Conservation (phyloP, 2,888 invertebrate genomes). For the Brenthis ino region DNA sequence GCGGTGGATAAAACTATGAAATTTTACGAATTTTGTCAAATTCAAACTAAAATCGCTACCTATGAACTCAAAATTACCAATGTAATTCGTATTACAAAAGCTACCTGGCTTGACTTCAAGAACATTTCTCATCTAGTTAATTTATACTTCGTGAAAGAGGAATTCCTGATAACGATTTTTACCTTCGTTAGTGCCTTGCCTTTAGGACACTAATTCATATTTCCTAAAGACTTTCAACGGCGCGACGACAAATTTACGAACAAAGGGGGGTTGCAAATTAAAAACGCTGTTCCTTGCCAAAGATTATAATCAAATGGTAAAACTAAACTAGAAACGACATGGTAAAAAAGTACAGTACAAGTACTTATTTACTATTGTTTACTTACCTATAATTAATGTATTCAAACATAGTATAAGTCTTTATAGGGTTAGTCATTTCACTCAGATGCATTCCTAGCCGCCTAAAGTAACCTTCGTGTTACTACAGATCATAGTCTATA, state of each 20-base stretch:
- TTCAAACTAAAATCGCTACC: no score
- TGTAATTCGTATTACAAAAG: no score
- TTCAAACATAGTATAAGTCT: no score
- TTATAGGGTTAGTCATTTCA: no score
- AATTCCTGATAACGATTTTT: conserved; percentile 27
- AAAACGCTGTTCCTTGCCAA: conserved; percentile 66
- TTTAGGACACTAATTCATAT: conserved; percentile 69
- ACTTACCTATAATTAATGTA: no score
- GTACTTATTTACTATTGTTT: background rate
- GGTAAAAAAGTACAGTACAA: no score
- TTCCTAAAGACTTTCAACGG: conserved; percentile 67
- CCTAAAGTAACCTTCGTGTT: no score
- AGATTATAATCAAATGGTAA: conserved; percentile 57
- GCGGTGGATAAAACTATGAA: no score
- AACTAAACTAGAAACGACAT: conserved; percentile 51
- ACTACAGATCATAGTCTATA: no score
- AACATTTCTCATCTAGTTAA: conserved; percentile 7
- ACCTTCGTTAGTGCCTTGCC: conserved; percentile 58
- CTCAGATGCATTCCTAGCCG: no score
- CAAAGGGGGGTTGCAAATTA: conserved; percentile 75
- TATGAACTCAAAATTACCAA: no score
- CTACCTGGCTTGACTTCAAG: background rate
- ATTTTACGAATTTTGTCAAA: no score
- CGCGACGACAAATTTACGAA: conserved; percentile 69
- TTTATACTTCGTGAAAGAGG: conserved; percentile 17